Percentiles rank a stretch among this genome's conserved stretches.
phyloP scores from a whole-genome alignment of 2,888 invertebrate genomes.

The Molanna angustata region DNA sequence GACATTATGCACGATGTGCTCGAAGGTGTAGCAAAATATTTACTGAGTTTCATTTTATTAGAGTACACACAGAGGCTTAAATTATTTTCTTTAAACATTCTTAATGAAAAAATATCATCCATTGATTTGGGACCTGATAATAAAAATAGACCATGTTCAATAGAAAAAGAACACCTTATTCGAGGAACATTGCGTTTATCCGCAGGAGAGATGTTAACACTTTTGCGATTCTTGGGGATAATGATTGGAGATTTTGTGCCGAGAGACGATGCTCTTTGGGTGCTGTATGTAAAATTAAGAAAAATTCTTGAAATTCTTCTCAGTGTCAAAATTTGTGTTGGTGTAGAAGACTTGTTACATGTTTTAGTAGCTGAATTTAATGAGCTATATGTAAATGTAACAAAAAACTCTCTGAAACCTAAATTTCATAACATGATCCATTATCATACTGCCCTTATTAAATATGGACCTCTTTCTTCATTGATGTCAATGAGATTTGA shows the following conservation, averaged over 20 bases:
- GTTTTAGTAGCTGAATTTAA: background rate
- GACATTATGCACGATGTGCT: conserved; percentile 1
- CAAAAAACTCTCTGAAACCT: background rate
- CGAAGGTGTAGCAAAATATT: conserved; percentile 1
- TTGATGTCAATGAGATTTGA: background rate
- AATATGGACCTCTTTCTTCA: background rate
- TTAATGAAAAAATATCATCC: background rate
- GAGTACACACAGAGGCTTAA: background rate
- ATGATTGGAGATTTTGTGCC: background rate
- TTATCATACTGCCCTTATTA: background rate
- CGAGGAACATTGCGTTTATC: background rate
- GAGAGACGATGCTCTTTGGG: background rate
- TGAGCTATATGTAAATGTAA: background rate
- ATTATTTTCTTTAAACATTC: background rate
- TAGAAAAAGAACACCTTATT: background rate
- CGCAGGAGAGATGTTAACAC: background rate
- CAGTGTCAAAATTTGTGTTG: background rate
- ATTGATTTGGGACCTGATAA: background rate
- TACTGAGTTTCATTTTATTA: background rate
- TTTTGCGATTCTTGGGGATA: background rate
- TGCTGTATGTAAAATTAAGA: background rate
- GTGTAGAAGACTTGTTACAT: background rate
- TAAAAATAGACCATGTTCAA: background rate
- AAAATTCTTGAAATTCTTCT: background rate
- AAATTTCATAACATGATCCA: background rate